Conservation (phyloP, 2,797 vertebrate genomes). For the Gila robusta region DNA sequence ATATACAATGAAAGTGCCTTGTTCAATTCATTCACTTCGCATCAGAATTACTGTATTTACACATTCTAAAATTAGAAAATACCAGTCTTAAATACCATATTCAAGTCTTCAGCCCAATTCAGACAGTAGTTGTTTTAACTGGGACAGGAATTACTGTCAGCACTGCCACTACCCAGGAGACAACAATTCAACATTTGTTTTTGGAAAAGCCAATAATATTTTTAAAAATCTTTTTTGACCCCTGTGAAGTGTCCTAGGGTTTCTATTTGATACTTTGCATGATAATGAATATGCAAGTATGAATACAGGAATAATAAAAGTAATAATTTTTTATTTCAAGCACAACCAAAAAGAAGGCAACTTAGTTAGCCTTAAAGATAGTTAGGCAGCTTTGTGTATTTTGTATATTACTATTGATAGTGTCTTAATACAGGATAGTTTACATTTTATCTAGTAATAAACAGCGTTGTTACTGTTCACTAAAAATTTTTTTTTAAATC, state of each 20-base stretch:
- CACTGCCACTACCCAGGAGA: not conserved
- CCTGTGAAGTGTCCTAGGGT: too few species aligned
- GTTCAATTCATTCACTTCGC: not conserved
- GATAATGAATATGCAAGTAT: not conserved
- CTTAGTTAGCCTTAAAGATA: not conserved
- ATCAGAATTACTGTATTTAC: slow-evolving; percentile 13
- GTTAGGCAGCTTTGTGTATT: not conserved
- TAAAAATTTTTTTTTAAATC: too few species aligned
- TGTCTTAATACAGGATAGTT: not conserved
- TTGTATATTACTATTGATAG: not conserved
- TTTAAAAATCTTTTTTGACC: not conserved
- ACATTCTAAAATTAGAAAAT: not conserved
- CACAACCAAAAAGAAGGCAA: not conserved
- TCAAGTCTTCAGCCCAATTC: not conserved
- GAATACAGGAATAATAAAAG: too few species aligned
- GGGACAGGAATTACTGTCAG: not conserved
- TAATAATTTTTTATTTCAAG: not conserved
- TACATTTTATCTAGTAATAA: not conserved
- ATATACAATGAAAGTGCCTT: not conserved
- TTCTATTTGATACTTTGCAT: not conserved
- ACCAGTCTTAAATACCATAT: not conserved
- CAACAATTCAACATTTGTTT: not conserved
- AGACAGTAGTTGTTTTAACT: not conserved
- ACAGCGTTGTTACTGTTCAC: not conserved
- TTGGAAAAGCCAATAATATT: not conserved